phyloP scores from a whole-genome alignment of 1,140 invertebrate species.

The Orussus abietinus region DNA sequence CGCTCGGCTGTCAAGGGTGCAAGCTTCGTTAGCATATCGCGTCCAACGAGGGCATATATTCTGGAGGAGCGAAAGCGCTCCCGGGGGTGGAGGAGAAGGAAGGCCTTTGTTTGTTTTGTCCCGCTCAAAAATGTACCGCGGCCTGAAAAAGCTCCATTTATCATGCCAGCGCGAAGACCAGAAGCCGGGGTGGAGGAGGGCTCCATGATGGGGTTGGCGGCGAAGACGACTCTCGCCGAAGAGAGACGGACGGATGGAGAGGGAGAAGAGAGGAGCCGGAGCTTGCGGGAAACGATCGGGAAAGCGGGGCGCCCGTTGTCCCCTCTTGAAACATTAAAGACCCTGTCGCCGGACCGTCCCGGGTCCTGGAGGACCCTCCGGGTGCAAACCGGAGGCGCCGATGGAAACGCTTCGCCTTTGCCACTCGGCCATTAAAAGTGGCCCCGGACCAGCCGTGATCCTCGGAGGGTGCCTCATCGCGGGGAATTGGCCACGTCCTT shows the following conservation, averaged over 20 bases:
- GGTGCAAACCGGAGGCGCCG: no score
- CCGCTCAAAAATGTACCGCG: constrained; percentile 3
- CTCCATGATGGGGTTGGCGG: no score
- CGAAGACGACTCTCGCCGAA: constrained; percentile 4
- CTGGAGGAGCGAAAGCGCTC: not conserved
- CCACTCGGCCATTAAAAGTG: constrained; percentile 34
- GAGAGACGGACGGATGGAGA: constrained; percentile 4
- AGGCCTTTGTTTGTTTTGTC: constrained; percentile 14
- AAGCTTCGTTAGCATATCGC: constrained; percentile 17
- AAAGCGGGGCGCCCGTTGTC: no score
- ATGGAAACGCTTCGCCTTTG: constrained; percentile 26
- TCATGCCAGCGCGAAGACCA: constrained; percentile 4
- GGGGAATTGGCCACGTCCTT: no score
- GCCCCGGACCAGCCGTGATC: no score
- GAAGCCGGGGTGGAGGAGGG: constrained; percentile 1
- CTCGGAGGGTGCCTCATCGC: no score
- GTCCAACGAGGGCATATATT: not conserved
- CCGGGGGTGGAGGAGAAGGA: not conserved
- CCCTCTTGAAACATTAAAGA: no score
- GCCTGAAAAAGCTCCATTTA: constrained; percentile 14
- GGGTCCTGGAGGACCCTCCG: no score
- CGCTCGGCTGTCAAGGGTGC: constrained; percentile 7
- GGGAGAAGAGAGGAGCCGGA: not conserved
- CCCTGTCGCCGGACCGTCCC: no score
- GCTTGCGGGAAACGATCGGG: no score